phyloP scores from a whole-genome alignment of 2,888 invertebrate species.

The Plagodis dolabraria region DNA sequence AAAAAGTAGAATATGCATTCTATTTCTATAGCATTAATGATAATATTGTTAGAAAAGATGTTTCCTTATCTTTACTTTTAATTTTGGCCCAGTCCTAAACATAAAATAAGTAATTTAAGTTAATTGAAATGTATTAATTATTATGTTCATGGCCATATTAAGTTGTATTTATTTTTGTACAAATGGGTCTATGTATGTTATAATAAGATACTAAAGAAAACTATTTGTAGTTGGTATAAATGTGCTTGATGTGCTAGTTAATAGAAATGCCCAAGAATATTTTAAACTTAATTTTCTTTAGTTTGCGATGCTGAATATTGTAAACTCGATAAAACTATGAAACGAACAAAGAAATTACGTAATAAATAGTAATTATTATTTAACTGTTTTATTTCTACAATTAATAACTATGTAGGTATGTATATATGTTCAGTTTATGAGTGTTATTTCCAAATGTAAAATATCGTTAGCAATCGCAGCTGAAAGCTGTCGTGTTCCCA shows the following conservation, averaged over 20 bases:
- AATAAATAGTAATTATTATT: conserved; percentile 66
- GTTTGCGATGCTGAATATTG: conserved; percentile 48
- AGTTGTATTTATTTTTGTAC: conserved; percentile 41
- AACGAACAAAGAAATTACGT: conserved; percentile 70
- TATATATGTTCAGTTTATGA: conserved; percentile 17
- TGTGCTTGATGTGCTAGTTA: conserved; percentile 39
- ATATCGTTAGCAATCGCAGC: conserved; percentile 62
- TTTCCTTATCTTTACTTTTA: conserved; percentile 23
- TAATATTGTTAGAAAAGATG: conserved; percentile 19
- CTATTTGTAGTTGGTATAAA: conserved; percentile 35
- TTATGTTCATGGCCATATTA: conserved; percentile 40
- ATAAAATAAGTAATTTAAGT: conserved; percentile 29
- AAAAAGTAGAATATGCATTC: conserved; percentile 15
- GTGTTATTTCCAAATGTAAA: conserved; percentile 43
- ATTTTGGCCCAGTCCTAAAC: conserved; percentile 34
- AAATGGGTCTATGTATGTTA: conserved; percentile 41
- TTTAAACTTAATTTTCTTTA: conserved; percentile 39
- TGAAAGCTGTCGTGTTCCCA: conserved; percentile 53
- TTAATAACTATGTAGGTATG: conserved; percentile 7
- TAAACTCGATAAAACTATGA: conserved; percentile 41
- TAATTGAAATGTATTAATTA: conserved; percentile 37
- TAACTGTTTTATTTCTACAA: conserved; percentile 40
- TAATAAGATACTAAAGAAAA: conserved; percentile 42
- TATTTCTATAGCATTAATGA: conserved; percentile 11
- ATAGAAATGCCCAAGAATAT: conserved; percentile 38